phyloP scores from a whole-genome alignment of 2,888 invertebrate genomes.

The Chydorus sphaericus region DNA sequence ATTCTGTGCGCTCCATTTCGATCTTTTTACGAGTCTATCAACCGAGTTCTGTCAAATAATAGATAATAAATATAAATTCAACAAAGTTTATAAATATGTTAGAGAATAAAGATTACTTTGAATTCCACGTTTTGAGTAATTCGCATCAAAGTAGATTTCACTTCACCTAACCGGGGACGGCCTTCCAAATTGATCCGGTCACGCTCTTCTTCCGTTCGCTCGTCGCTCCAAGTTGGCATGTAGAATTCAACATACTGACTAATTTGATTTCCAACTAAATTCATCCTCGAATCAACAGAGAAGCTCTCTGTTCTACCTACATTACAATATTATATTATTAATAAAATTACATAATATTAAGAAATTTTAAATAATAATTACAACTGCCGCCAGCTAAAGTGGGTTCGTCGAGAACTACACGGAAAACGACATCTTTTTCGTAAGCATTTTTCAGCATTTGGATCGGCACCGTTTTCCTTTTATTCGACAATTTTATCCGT shows the following conservation, averaged over 20 bases:
- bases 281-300: no score
- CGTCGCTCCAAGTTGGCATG: no score
- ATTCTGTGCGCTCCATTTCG: constrained; percentile 77
- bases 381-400: no score
- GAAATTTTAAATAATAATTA: no score
- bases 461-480: constrained; percentile 73
- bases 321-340: no score
- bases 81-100: no score
- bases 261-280: no score
- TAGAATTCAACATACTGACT: no score
- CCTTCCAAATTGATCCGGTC: constrained; percentile 83
- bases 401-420: constrained; percentile 83
- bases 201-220: no score
- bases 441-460: constrained; percentile 92
- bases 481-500: no score
- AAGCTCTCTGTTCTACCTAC: no score
- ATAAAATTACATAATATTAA: no score
- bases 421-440: constrained; percentile 88
- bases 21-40: constrained; percentile 92
- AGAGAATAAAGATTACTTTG: constrained; percentile 58
- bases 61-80: background rate
- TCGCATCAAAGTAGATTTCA: constrained; percentile 67
- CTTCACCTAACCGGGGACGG: constrained; percentile 78
- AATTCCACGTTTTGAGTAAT: constrained; percentile 98
- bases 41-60: constrained; percentile 62